Evolutionary conservation across 2,888 invertebrate species (phyloP), one percentile per base, ranked within the genome.

Genomic region (Tromatobia lineatoria): DNA sequence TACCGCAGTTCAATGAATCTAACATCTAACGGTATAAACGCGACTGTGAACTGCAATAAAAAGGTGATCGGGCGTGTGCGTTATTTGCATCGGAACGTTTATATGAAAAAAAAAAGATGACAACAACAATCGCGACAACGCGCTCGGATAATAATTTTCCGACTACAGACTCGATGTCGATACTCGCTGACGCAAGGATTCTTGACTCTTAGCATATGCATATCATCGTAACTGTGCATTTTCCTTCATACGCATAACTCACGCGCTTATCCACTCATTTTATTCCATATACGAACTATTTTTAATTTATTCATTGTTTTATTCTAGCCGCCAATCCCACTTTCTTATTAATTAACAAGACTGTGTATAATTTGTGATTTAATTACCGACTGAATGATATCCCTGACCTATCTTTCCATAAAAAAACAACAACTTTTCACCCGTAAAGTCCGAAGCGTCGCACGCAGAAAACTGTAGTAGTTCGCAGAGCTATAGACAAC

Each of bases 1-100:
- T 82, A 73, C 78, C 64, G 82, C 78, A 78, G 87, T 87, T 87
- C 84, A 87, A 85, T 87, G 85, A 85, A 87, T 82, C 82, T 80
- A 57, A 70, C 74, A 74, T 54, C 34, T 87, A 87, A 85, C 85
- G 82, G 85, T 85, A 81, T 23, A 45, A 66, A 57, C 67, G 45
- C 50, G 59, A 7, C 29, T 59, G 42, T 52, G 18, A 42, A 42
- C 29, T 64, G 75, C 61, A 20, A 70, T 59, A 69, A 67, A 61
- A 57, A 79, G 66, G 76, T 61, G 71, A 77, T 71, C 80, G 69
- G 34, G 64, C 61, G 50, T 74, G 76, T 70, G 80, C 80, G 66
- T 81, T 78, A 81, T 85, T 85, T 81, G 25, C 84, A 79, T 75
- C 81, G 75, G 38, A 59, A 85, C 66, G 64, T 66, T 77, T 45